Evolutionary conservation across 2,797 vertebrate genomes (phyloP), one percentile per base, ranked within the genome.

Genomic region (Cuculus canorus): DNA sequence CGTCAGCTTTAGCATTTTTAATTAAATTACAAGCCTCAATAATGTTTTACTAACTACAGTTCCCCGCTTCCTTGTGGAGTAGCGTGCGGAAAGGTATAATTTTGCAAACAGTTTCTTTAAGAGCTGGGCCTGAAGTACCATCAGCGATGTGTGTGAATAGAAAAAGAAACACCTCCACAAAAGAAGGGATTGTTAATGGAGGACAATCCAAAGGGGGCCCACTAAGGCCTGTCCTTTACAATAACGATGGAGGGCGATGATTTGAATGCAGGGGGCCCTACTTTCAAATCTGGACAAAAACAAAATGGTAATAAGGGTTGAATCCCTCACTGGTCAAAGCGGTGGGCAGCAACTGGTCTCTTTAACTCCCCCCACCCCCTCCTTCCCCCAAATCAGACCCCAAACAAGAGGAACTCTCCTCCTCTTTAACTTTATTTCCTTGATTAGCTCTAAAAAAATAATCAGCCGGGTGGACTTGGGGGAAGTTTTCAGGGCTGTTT

Each of bases 31-130:
- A 52, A 94, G 83, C 78, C 90, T 94, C 95, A 96, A 97, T 86
- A 97, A 95, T 96, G 94, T 98, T 98, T 97, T 98, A 96, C 97
- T 97, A 97, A 95, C 85, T 92, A 33, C 90, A 88, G 95, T 93
- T 97, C 81, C 59, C 73, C 0, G 77, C 94, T 96, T 95, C 97
- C 98, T 98, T 97, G 98, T 98, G 97, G 98, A 98, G 98, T 97
- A 97, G 95, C 89, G 86, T 93, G 98, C 89, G 94, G 98, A 98
- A 98, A 98, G 98, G 98, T 98, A 97, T 98, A 98, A 98, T 98
- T 99, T 99, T 98, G 98, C 98, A 98, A 99, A 99, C 98, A 98
- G 96, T 98, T 98, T 98, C 98, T 98, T 97, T 98, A 98, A 98
- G 98, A 98, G 98, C 97, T 84, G 86, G 86, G 95, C 97, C 98